phyloP scores from a whole-genome alignment of 1,140 invertebrate species.

The Caerostris darwini region DNA sequence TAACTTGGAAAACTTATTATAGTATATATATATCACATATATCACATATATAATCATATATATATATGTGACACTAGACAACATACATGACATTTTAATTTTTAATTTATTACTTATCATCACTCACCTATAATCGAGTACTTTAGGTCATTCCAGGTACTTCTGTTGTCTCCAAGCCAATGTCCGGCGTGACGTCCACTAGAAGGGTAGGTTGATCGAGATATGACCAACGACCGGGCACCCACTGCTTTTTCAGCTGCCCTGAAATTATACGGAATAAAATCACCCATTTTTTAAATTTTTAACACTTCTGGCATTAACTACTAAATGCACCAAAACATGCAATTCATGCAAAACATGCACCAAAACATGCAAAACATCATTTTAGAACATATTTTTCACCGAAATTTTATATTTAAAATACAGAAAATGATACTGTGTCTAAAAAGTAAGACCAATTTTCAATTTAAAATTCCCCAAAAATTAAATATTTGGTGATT shows the following conservation, averaged over 20 bases:
- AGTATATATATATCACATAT: no score
- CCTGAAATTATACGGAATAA: slow-evolving; percentile 82
- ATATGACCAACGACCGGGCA: slow-evolving; percentile 83
- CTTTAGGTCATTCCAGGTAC: slow-evolving; percentile 82
- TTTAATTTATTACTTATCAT: background rate
- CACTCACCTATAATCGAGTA: slow-evolving; percentile 81
- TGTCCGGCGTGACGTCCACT: slow-evolving; percentile 84
- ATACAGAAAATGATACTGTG: no score
- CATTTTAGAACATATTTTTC: no score
- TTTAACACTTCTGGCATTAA: background rate
- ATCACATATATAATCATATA: no score
- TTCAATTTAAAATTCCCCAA: no score
- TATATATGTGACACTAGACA: no score
- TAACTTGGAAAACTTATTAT: no score
- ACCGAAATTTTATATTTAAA: no score
- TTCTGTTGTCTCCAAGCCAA: slow-evolving; percentile 84
- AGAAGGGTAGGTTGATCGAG: slow-evolving; percentile 84
- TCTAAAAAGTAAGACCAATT: no score
- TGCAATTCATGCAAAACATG: background rate
- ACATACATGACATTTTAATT: no score
- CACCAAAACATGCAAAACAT: no score
- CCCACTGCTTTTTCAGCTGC: slow-evolving; percentile 81
- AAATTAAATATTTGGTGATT: no score
- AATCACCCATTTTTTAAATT: background rate
- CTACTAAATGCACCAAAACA: background rate